Base-by-base conservation (phyloP, 2,113 vertebrate genomes). In the Orcinus orca region DNA sequence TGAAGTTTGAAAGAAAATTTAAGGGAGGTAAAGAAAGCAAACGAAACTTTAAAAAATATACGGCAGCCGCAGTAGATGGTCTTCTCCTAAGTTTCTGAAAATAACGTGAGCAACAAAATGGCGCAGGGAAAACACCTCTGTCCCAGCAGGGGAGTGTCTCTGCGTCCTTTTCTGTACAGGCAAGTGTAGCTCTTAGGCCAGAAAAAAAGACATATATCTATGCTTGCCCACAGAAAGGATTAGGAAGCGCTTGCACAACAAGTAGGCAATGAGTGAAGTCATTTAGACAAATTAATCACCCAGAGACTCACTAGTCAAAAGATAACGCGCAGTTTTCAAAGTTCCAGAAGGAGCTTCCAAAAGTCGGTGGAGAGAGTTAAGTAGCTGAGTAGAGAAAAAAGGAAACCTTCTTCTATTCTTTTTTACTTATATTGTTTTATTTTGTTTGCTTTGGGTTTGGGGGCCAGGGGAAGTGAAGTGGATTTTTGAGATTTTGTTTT, bases 401-500 rank as follows among this genome's bases (percentile, higher is more conserved):
- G 23, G 83, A 70, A 82, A 92, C 47, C 76, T 25, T 70, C 55
- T 96, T 80, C 12, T 92, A 9, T 83, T 73, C 14, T 82, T 97
- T 98, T 55, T 50, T 33, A 53, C 33, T 77, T 17, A 25, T 12
- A 10, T 70, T 50, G 12, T 15, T 88, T 70, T n/a, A 47, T 36
- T 94, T 71, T 41, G 36, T 58, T 88, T 85, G 76, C 23, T 89
- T 93, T 76, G 15, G 25, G 10, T 79, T 95, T 53, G 11, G 36
- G 5, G 10, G 17, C 26, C 8, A 77, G 5, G 2, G 23, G 8
- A 14, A 85, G 21, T n/a, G 15, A 94, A 79, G 10, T 29, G 1
- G 41, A 79, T 21, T 50, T 90, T 74, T 88, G 47, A 47, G 9
- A 70, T 41, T 76, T 95, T 97, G 93, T 67, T 93, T 97, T 90